phyloP scores from a whole-genome alignment of 1,140 invertebrate species.

The Cyphomyrmex costatus region DNA sequence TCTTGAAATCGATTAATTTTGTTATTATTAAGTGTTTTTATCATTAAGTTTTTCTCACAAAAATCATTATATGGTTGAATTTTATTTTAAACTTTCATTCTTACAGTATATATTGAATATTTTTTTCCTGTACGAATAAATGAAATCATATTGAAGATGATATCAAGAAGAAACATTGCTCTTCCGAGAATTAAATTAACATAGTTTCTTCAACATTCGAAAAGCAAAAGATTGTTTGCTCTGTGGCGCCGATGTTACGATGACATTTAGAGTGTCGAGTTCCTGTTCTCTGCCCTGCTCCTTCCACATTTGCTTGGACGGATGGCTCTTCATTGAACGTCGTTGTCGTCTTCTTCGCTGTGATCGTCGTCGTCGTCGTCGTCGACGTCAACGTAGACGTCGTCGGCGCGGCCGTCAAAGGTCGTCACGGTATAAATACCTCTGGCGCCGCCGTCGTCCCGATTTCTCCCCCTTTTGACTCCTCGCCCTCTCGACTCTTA shows the following conservation, averaged over 20 bases:
- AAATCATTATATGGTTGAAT: background rate
- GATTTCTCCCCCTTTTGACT: constrained; percentile 65
- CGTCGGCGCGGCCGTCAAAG: constrained; percentile 76
- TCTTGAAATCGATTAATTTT: background rate
- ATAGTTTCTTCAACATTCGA: background rate
- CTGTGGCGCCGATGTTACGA: background rate
- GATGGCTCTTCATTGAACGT: constrained; percentile 75
- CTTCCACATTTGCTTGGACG: constrained; percentile 63
- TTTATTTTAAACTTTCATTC: background rate
- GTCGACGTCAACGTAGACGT: constrained; percentile 56
- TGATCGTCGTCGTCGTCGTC: constrained; percentile 12
- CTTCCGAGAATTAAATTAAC: background rate
- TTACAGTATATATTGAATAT: background rate
- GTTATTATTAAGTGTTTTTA: too few species aligned
- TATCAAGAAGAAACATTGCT: background rate
- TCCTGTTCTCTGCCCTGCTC: constrained; percentile 21
- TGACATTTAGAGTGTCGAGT: constrained; percentile 69
- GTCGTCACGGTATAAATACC: constrained; percentile 80
- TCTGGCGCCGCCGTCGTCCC: constrained; percentile 74
- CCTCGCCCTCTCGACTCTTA: constrained; percentile 56
- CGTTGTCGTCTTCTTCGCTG: constrained; percentile 15
- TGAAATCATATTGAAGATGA: background rate
- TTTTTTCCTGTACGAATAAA: background rate
- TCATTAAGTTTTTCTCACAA: background rate
- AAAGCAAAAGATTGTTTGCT: background rate